These are phyloP conservation scores for Tympanoctomys barrerae DNA, from an alignment of 2,797 vertebrate species.

Conservation along the genomic window DNA sequence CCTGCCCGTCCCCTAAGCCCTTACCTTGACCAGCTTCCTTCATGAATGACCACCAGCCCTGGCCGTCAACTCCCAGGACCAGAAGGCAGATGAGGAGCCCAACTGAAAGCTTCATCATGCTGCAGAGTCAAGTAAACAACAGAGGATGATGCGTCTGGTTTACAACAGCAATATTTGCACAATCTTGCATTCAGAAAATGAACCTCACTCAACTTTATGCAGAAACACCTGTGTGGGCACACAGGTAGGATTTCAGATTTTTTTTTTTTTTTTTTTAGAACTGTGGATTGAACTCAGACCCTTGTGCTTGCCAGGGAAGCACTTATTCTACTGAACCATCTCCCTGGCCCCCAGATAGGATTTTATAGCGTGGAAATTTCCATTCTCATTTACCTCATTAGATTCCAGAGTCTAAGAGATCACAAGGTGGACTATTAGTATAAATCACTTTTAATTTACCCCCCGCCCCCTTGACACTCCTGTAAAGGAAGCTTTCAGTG, in stretches of 20 bases:
- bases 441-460: background rate
- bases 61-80: conserved; percentile 7
- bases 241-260: background rate
- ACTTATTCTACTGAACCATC: too few relatives aligned
- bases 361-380: background rate
- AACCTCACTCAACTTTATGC: background rate
- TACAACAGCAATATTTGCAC: background rate
- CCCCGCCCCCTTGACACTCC: background rate
- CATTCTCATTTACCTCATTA: background rate
- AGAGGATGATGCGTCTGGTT: background rate
- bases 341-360: too few relatives aligned
- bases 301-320: too few relatives aligned
- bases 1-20: background rate
- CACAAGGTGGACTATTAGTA: background rate
- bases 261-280: too few relatives aligned
- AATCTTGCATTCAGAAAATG: background rate
- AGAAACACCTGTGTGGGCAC: rapidly evolving
- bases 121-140: background rate
- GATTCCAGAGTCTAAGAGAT: background rate
- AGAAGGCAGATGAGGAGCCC: conserved; percentile 30
- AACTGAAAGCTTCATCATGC: conserved; percentile 55
- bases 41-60: rapidly evolving
- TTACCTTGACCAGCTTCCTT: conserved; percentile 60
- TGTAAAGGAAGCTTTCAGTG: background rate
- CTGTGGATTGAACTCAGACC: too few relatives aligned